These are phyloP conservation scores for Chironomus riparius DNA, from an alignment of 2,888 invertebrate species.

Conservation along the genomic window DNA sequence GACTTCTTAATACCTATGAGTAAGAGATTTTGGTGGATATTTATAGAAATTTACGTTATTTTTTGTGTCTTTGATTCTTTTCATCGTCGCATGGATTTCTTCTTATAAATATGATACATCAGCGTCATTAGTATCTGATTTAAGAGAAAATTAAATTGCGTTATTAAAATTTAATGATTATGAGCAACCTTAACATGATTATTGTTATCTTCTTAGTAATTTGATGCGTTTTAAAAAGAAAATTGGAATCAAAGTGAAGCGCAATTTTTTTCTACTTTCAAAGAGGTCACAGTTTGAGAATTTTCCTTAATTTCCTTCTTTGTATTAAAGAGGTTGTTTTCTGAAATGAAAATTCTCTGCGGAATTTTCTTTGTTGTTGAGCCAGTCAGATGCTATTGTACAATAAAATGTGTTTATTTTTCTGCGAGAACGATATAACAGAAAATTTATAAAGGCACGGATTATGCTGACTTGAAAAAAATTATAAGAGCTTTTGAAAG, in stretches of 20 bases:
- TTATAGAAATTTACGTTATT: conserved; percentile 14
- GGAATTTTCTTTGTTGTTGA: conserved; percentile 12
- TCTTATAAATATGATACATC: background rate
- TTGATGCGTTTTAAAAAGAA: background rate
- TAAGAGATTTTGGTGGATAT: background rate
- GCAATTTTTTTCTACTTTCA: background rate
- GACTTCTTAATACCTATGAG: background rate
- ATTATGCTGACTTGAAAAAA: no score
- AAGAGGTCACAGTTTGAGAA: no score
- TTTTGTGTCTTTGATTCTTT: background rate
- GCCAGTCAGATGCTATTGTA: background rate
- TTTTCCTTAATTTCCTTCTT: background rate
- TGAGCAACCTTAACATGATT: no score
- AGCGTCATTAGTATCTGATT: no score
- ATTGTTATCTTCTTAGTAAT: no score
- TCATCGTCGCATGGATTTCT: background rate
- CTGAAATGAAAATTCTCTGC: background rate
- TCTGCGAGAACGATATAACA: background rate
- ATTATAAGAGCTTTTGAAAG: no score
- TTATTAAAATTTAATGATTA: no score
- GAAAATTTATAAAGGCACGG: background rate
- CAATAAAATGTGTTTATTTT: background rate
- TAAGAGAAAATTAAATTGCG: no score
- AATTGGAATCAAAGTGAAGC: background rate
- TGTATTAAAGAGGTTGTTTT: background rate